These are phyloP conservation scores for Lineus longissimus DNA, from an alignment of 1,140 invertebrate species.

Conservation along the genomic window DNA sequence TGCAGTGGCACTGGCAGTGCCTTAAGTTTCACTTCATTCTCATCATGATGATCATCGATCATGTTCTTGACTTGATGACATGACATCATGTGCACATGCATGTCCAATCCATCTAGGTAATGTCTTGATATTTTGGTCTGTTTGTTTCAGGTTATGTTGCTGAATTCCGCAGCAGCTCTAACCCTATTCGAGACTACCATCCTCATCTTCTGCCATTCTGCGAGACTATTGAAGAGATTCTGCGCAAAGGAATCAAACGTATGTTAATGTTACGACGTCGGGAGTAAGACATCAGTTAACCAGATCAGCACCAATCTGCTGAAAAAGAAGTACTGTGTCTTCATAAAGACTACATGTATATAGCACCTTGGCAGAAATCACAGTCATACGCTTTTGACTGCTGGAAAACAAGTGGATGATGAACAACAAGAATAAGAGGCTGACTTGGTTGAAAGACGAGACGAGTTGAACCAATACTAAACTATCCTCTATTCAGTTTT, in stretches of 20 bases:
- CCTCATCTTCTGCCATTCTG: not conserved
- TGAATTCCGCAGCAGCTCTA: not conserved
- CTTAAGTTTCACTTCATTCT: not conserved
- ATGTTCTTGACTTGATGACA: not conserved
- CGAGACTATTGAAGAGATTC: not conserved
- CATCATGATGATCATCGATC: not conserved
- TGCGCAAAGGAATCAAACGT: conserved; percentile 1
- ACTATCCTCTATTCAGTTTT: too few species aligned
- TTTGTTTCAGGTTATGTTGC: conserved; percentile 3
- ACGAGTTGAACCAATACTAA: too few species aligned
- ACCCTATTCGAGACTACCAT: not conserved
- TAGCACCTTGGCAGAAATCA: not conserved
- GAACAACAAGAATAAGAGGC: not conserved
- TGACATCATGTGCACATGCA: not conserved
- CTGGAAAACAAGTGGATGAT: not conserved
- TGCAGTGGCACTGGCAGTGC: not conserved
- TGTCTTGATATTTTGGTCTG: too few species aligned
- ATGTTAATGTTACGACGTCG: not conserved
- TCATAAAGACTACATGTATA: not conserved
- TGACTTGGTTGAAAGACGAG: too few species aligned
- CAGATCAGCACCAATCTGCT: too few species aligned
- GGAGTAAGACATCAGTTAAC: too few species aligned
- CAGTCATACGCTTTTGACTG: not conserved
- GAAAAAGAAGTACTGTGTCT: too few species aligned
- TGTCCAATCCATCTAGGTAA: too few species aligned